Percentiles rank a stretch among this genome's conserved stretches.
Conservation (phyloP, 2,888 invertebrate species). For the Allolobophora icterica region DNA sequence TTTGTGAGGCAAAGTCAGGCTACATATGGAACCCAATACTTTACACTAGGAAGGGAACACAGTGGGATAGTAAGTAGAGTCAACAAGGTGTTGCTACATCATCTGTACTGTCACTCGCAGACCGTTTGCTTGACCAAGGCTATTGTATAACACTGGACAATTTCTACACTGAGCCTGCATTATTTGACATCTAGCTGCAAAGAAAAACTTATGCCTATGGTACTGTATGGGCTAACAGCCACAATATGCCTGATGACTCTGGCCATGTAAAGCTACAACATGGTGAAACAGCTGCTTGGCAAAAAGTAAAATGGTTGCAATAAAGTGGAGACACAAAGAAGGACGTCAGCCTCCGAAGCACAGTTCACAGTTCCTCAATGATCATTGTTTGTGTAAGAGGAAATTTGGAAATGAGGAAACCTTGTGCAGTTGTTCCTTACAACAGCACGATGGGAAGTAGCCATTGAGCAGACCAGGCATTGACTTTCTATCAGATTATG, state of each 20-base stretch:
- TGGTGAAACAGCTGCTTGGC: not conserved
- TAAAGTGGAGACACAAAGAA: not conserved
- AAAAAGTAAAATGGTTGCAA: not conserved
- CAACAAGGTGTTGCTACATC: not conserved
- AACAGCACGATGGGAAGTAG: not conserved
- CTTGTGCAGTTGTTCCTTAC: not conserved
- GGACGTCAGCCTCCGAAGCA: not conserved
- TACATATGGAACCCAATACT: not conserved
- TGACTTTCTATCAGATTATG: not conserved
- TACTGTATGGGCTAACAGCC: not conserved
- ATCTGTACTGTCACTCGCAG: not conserved
- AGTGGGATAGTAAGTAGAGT: not conserved
- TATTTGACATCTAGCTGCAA: not conserved
- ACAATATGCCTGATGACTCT: not conserved
- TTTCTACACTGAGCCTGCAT: not conserved
- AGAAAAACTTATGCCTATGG: not conserved
- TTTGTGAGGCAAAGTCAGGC: not conserved
- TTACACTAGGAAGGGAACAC: not conserved
- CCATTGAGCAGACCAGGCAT: not conserved
- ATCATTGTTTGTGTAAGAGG: too few relatives aligned
- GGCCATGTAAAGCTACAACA: not conserved
- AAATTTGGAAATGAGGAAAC: not conserved
- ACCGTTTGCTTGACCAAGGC: not conserved
- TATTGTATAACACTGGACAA: not conserved
- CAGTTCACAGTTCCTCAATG: not conserved